Conservation (phyloP, 1,140 invertebrate species). For the Eubasilissa regina region DNA sequence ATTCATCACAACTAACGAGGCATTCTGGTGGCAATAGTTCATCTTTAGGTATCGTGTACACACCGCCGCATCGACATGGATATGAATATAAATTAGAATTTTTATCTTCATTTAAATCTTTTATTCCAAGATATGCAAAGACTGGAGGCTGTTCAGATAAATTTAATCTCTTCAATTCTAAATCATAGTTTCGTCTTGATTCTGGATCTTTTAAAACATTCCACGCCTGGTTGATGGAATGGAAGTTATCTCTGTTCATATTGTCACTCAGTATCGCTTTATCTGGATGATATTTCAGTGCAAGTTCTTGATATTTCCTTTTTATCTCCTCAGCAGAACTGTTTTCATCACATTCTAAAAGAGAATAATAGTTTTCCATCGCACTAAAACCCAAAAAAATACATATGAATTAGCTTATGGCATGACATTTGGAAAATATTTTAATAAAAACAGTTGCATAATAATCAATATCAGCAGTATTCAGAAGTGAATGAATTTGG, state of each 20-base stretch:
- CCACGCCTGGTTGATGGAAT: slow-evolving; percentile 77
- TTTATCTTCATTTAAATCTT: slow-evolving; percentile 70
- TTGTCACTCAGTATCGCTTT: slow-evolving; percentile 66
- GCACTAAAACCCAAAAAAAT: not conserved
- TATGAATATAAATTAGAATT: slow-evolving; percentile 69
- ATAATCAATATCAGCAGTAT: too few relatives aligned
- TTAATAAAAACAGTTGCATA: too few relatives aligned
- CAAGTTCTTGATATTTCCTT: slow-evolving; percentile 75
- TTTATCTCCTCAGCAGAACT: slow-evolving; percentile 76
- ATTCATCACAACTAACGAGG: slow-evolving; percentile 77
- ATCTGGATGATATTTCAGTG: slow-evolving; percentile 77
- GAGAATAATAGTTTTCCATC: slow-evolving; percentile 72
- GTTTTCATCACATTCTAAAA: slow-evolving; percentile 73
- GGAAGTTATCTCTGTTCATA: slow-evolving; percentile 66
- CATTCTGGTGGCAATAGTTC: slow-evolving; percentile 68
- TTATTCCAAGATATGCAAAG: slow-evolving; percentile 72
- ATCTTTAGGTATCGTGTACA: slow-evolving; percentile 71
- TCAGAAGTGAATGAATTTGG: too few relatives aligned
- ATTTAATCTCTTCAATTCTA: slow-evolving; percentile 68
- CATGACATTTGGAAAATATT: too few relatives aligned
- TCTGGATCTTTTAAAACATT: slow-evolving; percentile 73
- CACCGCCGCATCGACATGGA: slow-evolving; percentile 77
- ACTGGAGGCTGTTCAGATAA: slow-evolving; percentile 72
- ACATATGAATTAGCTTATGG: too few relatives aligned
- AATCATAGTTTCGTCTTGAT: slow-evolving; percentile 75